phyloP scores from a whole-genome alignment of 1,140 invertebrate genomes.

The Drosophila orosa region DNA sequence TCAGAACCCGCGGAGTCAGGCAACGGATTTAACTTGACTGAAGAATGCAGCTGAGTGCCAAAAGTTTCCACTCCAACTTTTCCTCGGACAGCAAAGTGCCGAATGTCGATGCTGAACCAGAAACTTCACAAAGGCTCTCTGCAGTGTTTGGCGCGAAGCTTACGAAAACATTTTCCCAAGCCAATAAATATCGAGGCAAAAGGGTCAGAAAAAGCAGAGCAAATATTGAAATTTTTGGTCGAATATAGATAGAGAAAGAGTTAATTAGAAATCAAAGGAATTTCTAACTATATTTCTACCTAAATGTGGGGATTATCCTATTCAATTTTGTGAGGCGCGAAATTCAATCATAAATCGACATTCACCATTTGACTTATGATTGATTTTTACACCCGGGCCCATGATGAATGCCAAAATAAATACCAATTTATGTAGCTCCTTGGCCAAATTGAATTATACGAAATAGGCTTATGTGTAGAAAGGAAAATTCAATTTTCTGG shows the following conservation, averaged over 20 bases:
- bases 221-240: slow-evolving; percentile 21
- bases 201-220: neutral
- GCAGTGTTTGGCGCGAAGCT: too few relatives aligned
- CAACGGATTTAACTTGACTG: slow-evolving; percentile 28
- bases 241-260: neutral
- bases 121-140: slow-evolving; percentile 13
- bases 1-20: slow-evolving; percentile 29
- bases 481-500: slow-evolving; percentile 30
- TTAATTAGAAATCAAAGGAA: neutral
- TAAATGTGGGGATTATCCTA: neutral
- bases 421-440: slow-evolving; percentile 13
- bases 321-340: neutral
- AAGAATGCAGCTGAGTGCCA: slow-evolving; percentile 51
- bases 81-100: slow-evolving; percentile 28
- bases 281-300: fast-evolving
- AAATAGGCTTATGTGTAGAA: slow-evolving; percentile 35
- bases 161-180: slow-evolving; percentile 20
- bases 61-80: slow-evolving; percentile 51
- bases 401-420: slow-evolving; percentile 10
- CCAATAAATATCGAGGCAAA: slow-evolving; percentile 27
- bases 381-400: slow-evolving; percentile 10
- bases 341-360: slow-evolving; percentile 10
- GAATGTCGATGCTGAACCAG: slow-evolving; percentile 5
- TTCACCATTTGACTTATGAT: slow-evolving; percentile 18
- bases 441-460: slow-evolving; percentile 31